Evolutionary conservation across 2,888 invertebrate genomes (phyloP).

Genomic region (Xestoiulus laeticollis): DNA sequence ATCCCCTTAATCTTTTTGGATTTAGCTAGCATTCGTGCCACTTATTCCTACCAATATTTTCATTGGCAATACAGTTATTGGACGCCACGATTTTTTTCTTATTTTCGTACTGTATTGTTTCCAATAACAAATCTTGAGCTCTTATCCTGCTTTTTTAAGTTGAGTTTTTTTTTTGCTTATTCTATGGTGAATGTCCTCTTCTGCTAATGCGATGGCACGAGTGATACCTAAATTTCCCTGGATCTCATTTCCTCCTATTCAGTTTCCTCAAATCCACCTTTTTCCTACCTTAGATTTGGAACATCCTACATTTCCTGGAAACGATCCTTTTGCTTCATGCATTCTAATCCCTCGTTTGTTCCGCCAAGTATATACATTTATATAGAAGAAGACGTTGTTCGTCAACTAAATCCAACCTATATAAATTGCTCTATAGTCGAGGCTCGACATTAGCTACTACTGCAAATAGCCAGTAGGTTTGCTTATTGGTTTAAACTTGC

Average conservation of each 20-base stretch:
- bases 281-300: constrained; percentile 30
- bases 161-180: not conserved
- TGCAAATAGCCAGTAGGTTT: not conserved
- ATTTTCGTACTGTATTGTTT: not conserved
- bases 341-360: constrained; percentile 41
- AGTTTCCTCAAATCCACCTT: not conserved
- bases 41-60: constrained; percentile 16
- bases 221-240: not conserved
- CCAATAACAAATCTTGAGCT: not conserved
- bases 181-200: not conserved
- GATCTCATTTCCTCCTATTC: not conserved
- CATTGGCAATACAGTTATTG: not conserved
- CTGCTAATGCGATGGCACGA: not conserved
- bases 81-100: not conserved
- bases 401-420: constrained; percentile 7
- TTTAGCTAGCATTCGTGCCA: not conserved
- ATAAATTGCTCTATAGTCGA: not conserved
- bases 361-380: not conserved
- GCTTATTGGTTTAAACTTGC: not conserved
- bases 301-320: constrained; percentile 24
- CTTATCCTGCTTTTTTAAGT: not conserved
- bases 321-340: not conserved
- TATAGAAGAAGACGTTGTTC: constrained; percentile 2
- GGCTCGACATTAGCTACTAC: constrained; percentile 6
- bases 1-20: constrained; percentile 6